Evolutionary conservation across 2,113 vertebrate species (phyloP), one percentile per base, ranked within the genome.

Genomic region (Phaethornis superciliosus): DNA sequence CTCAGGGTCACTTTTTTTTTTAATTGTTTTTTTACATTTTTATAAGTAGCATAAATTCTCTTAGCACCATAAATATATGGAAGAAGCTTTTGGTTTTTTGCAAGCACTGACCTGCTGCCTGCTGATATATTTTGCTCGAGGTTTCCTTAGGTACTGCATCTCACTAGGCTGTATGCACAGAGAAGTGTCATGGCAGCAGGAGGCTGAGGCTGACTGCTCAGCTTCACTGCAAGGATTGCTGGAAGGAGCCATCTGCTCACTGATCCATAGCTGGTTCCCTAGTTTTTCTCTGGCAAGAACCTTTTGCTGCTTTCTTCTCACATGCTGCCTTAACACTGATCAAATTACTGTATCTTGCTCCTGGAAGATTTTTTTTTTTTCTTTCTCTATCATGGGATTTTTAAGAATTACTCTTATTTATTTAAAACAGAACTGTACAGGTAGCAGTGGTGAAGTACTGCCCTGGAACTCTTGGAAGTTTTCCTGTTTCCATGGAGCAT

Each of bases 301-400:
- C 78, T 95, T 89, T 91, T 78, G 52, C 89, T 92, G 84, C 78
- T 65, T 71, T 60, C 74, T 93, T 93, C 70, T 62, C 74, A 81
- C 81, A 64, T 32, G 26, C 94, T 93, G 78, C 65, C 84, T 94
- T 82, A 75, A 64, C n/a, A 14, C 49, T 32, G 62, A 87, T 79
- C 70, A 85, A 60, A 68, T 78, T 75, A 40, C 65, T 52, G 32
- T n/a, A 19, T 84, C 80, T 81, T 81, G 32, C 46, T 89, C 46
- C 40, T 79, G 74, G 54, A 81, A 81, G 58, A 40, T 44, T 79
- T 54, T 77, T 40, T 77, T 40, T 40, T 40, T 40, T 40, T 40
- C 2, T 65, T 83, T n/a, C 44, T 70, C 37, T 91, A 82, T 68
- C 22, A 30, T 18, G 12, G 14, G 8, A 1, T 42, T 49, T 47